Base-by-base conservation (phyloP, 2,113 vertebrate genomes). In the Agelaius tricolor region DNA sequence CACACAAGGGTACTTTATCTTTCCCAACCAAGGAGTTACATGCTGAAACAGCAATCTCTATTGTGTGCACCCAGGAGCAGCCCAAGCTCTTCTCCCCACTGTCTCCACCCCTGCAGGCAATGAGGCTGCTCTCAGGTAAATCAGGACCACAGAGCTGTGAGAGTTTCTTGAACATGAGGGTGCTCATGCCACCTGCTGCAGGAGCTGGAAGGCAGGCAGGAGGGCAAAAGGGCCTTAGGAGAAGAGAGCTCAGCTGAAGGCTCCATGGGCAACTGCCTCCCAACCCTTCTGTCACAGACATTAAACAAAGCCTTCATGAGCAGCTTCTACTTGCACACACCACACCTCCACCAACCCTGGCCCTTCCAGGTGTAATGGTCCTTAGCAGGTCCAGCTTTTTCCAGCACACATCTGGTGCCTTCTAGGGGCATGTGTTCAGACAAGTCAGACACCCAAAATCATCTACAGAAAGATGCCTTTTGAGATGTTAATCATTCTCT, bases 391-490 rank as follows among this genome's bases (percentile, higher is more conserved):
- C 6, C 24, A 71, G 39, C 43, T 84, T 18, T 35, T 33, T 19
- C n/a, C 31, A 74, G 37, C 24, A 73, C 4, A 1, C 8, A 58
- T 6, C 9, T 17, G 33, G 9, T 49, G 43, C 22, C 51, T 89
- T 66, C 41, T 14, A 62, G 9, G 2, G 0, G 1, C 39, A 30
- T 0, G 2, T 57, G 30, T 31, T 89, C 59, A 77, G 31, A 44
- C 44, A 73, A 76, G 26, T 30, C 71, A 58, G 28, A 67, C 24
- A 55, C 4, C 7, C 6, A 13, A 61, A 79, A 61, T 12, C 7
- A 10, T 27, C 63, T n/a, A 62, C 9, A 69, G 62, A 79, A 84
- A 63, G 35, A 79, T 21, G 51, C 1, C 37, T 93, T 78, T 69
- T 11, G 6, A 17, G 51, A 93, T 7, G 6, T 27, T 71, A 61